Conservation (phyloP, 2,888 invertebrate species). For the Smittia aterrima region DNA sequence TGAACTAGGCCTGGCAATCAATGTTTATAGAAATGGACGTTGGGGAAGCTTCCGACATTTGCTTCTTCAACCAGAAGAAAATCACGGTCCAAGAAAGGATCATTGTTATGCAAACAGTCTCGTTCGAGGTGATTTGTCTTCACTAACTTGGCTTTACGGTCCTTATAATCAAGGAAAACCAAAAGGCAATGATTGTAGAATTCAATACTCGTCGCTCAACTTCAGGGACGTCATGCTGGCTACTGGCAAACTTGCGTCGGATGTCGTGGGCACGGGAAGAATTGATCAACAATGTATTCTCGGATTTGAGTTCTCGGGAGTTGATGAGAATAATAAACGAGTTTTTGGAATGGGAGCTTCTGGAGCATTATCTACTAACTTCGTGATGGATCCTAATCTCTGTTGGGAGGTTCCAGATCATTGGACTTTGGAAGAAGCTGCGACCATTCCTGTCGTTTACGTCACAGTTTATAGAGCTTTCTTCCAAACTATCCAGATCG, state of each 20-base stretch:
- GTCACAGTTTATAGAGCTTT: slow-evolving; percentile 62
- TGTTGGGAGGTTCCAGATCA: slow-evolving; percentile 68
- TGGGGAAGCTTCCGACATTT: slow-evolving; percentile 84
- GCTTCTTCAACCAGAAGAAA: slow-evolving; percentile 57
- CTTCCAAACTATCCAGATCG: slow-evolving; percentile 49
- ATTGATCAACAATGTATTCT: slow-evolving; percentile 64
- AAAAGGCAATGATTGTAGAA: slow-evolving; percentile 51
- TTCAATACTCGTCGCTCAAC: slow-evolving; percentile 79
- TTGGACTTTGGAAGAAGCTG: slow-evolving; percentile 73
- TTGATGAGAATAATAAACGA: slow-evolving; percentile 58
- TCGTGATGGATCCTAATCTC: slow-evolving; percentile 65
- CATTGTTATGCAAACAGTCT: slow-evolving; percentile 77
- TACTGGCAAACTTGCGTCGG: slow-evolving; percentile 81
- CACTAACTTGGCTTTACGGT: slow-evolving; percentile 81
- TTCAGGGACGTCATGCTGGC: slow-evolving; percentile 95
- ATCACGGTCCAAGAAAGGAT: slow-evolving; percentile 53
- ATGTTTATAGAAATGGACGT: slow-evolving; percentile 59
- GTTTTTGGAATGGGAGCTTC: slow-evolving; percentile 63
- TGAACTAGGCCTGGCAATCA: slow-evolving; percentile 72
- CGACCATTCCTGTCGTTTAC: slow-evolving; percentile 76
- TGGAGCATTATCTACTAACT: slow-evolving; percentile 59
- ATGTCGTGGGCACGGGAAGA: slow-evolving; percentile 70
- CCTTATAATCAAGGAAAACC: slow-evolving; percentile 50
- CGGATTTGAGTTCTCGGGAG: slow-evolving; percentile 69
- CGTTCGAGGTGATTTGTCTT: slow-evolving; percentile 81